Percentiles rank a stretch among this genome's conserved stretches.
These are phyloP conservation scores for Coboldia fuscipes DNA, from an alignment of 1,140 invertebrate species.

Conservation along the genomic window DNA sequence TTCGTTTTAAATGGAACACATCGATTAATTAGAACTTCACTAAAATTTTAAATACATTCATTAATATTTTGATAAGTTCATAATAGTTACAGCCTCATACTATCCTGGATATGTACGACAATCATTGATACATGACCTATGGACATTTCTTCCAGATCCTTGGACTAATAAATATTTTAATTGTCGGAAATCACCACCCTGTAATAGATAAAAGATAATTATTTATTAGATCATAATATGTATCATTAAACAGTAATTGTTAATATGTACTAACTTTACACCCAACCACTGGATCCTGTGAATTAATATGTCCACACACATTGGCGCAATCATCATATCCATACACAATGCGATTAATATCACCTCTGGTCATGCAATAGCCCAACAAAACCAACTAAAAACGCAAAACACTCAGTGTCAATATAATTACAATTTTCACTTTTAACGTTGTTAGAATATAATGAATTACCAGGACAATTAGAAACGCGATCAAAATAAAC, in stretches of 20 bases:
- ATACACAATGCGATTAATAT: slow-evolving; percentile 34
- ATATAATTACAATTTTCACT: no score
- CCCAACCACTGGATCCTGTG: neutral
- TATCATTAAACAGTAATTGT: neutral
- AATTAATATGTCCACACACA: slow-evolving; percentile 31
- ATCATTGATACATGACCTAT: slow-evolving; percentile 24
- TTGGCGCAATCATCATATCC: slow-evolving; percentile 46
- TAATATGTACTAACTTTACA: no score
- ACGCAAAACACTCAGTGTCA: no score
- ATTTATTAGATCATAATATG: slow-evolving; percentile 1
- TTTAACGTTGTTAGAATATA: no score
- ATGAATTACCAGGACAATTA: no score
- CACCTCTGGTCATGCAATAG: slow-evolving; percentile 27
- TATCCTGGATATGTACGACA: slow-evolving; percentile 16
- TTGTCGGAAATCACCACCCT: slow-evolving; percentile 2
- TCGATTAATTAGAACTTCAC: slow-evolving; percentile 27
- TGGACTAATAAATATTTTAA: slow-evolving; percentile 20
- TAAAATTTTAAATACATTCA: no score
- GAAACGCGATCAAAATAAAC: no score
- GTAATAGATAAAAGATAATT: slow-evolving; percentile 5
- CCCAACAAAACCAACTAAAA: slow-evolving; percentile 25
- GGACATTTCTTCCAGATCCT: slow-evolving; percentile 8
- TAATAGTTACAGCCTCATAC: no score
- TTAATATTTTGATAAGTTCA: no score
- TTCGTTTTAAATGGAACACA: slow-evolving; percentile 25